These are phyloP conservation scores for Chalcosyrphus nemorum DNA, from an alignment of 2,888 invertebrate genomes.

Conservation along the genomic window DNA sequence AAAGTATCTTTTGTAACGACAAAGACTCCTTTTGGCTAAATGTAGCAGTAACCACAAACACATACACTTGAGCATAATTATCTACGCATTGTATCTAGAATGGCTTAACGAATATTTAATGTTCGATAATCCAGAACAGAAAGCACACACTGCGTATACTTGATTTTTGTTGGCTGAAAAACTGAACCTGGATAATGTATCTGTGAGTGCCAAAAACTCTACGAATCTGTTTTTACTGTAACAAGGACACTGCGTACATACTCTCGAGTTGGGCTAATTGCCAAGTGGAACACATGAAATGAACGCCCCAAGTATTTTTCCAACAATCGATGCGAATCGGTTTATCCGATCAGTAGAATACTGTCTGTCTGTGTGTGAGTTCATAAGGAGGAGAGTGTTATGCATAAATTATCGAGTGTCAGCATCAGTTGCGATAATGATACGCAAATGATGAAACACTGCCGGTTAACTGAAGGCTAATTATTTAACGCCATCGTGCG, in stretches of 20 bases:
- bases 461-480: constrained; percentile 54
- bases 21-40: constrained; percentile 1
- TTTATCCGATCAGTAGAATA: constrained; percentile 17
- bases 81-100: constrained; percentile 27
- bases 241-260: constrained; percentile 57
- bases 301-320: neutral
- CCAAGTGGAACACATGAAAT: constrained; percentile 55
- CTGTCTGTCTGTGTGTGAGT: neutral
- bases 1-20: constrained; percentile 9
- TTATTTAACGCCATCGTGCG: constrained; percentile 24
- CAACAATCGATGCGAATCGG: constrained; percentile 47
- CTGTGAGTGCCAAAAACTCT: constrained; percentile 26
- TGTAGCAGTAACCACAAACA: neutral
- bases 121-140: neutral
- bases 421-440: constrained; percentile 52
- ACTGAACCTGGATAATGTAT: neutral
- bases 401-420: constrained; percentile 52
- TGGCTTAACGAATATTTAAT: neutral
- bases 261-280: constrained; percentile 20
- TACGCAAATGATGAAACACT: constrained; percentile 51
- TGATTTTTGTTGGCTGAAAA: constrained; percentile 3
- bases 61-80: constrained; percentile 28
- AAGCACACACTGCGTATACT: neutral
- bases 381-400: constrained; percentile 2
- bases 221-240: constrained; percentile 5